Percentiles rank a stretch among this genome's conserved stretches.
These are phyloP conservation scores for Patiria miniata DNA, from an alignment of 35 echinoderm and acorn worm species.

Conservation along the genomic window DNA sequence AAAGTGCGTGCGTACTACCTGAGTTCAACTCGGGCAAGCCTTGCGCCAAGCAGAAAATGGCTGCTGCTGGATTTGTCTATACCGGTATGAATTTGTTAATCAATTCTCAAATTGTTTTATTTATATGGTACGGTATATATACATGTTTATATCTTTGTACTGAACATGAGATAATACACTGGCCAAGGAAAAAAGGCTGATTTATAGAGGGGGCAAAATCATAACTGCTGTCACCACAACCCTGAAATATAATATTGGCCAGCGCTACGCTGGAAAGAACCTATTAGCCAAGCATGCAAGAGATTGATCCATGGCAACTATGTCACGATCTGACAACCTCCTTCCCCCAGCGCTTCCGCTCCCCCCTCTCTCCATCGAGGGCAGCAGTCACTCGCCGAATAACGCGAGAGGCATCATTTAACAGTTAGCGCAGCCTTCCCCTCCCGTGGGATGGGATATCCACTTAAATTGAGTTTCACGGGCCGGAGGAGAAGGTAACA, in stretches of 20 bases:
- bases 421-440: neutral
- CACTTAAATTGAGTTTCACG: constrained; percentile 27
- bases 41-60: too few species aligned
- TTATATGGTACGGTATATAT: too few species aligned
- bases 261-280: neutral
- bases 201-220: too few species aligned
- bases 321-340: constrained; percentile 24
- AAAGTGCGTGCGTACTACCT: too few species aligned
- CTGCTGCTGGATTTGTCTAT: too few species aligned
- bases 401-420: constrained; percentile 6
- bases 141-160: too few species aligned
- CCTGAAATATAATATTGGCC: neutral
- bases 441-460: constrained; percentile 15
- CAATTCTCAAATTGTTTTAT: too few species aligned
- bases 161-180: too few species aligned
- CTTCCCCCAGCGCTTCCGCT: neutral
- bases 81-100: too few species aligned
- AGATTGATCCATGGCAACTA: constrained; percentile 9
- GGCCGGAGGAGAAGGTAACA: constrained; percentile 18
- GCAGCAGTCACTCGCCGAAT: neutral
- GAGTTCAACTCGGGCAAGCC: too few species aligned
- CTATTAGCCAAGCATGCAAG: neutral
- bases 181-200: too few species aligned
- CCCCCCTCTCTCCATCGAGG: neutral
- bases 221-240: neutral